phyloP scores from a whole-genome alignment of 2,888 invertebrate species.

The Drosophila nigricruria region DNA sequence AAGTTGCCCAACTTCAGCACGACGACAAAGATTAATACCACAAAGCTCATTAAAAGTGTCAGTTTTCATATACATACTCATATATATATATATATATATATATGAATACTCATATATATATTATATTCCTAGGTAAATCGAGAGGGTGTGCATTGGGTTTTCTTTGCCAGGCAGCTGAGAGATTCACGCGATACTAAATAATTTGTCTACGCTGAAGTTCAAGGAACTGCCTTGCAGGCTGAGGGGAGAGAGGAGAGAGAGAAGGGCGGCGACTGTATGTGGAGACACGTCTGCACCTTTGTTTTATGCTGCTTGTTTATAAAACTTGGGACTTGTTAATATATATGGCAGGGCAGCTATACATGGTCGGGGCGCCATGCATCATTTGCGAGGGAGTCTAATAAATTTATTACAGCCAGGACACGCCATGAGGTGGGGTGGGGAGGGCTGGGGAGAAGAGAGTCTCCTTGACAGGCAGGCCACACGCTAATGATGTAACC shows the following conservation, averaged over 20 bases:
- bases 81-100: background rate
- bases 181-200: constrained; percentile 66
- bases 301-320: constrained; percentile 57
- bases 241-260: background rate
- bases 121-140: background rate
- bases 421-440: constrained; percentile 34
- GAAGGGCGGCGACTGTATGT: background rate
- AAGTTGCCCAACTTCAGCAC: constrained; percentile 48
- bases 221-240: constrained; percentile 58
- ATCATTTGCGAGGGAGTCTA: constrained; percentile 72
- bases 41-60: constrained; percentile 80
- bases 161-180: constrained; percentile 29
- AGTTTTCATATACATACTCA: constrained; percentile 61
- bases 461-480: constrained; percentile 7
- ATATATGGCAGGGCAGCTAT: constrained; percentile 41
- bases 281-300: constrained; percentile 48
- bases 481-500: constrained; percentile 79
- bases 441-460: background rate
- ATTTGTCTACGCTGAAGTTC: constrained; percentile 72
- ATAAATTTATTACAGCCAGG: constrained; percentile 71
- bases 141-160: background rate
- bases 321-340: constrained; percentile 56
- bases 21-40: constrained; percentile 76
- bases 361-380: constrained; percentile 53
- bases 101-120: no score